phyloP scores from a whole-genome alignment of 1,140 invertebrate species.

The Holcopasites calliopsidis region DNA sequence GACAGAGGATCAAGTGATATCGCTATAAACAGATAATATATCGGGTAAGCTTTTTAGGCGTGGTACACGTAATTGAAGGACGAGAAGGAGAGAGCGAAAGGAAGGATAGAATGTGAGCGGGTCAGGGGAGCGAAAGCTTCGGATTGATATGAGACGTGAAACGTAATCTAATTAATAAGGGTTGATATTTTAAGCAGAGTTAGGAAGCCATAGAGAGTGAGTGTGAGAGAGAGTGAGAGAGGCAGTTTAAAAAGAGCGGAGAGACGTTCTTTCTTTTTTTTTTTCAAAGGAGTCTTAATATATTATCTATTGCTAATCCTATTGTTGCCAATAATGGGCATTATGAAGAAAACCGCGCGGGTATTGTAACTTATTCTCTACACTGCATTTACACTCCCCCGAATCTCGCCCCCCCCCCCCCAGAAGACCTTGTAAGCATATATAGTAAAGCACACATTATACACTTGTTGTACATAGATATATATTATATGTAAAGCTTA shows the following conservation, averaged over 20 bases:
- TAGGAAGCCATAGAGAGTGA: constrained; percentile 10
- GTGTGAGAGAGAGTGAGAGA: constrained; percentile 37
- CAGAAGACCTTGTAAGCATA: constrained; percentile 56
- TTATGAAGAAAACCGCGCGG: constrained; percentile 75
- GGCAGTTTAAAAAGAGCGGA: constrained; percentile 47
- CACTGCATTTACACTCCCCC: constrained; percentile 61
- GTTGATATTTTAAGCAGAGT: background rate
- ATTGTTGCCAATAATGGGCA: constrained; percentile 80
- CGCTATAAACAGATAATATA: constrained; percentile 73
- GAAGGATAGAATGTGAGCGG: constrained; percentile 16
- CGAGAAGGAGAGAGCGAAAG: constrained; percentile 11
- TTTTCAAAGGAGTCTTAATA: constrained; percentile 66
- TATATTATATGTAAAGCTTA: constrained; percentile 66
- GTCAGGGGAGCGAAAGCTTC: background rate
- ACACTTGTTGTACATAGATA: constrained; percentile 67
- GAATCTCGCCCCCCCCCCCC: constrained; percentile 8
- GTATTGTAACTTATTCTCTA: constrained; percentile 74
- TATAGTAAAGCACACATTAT: constrained; percentile 58
- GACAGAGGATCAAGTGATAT: constrained; percentile 73
- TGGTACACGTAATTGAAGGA: constrained; percentile 22
- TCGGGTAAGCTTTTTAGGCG: constrained; percentile 54
- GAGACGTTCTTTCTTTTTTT: constrained; percentile 11
- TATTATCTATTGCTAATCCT: constrained; percentile 77
- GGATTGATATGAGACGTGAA: background rate
- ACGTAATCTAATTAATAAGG: constrained; percentile 15